Base-by-base conservation (phyloP, 2,113 vertebrate species). In the Menidia beryllina region DNA sequence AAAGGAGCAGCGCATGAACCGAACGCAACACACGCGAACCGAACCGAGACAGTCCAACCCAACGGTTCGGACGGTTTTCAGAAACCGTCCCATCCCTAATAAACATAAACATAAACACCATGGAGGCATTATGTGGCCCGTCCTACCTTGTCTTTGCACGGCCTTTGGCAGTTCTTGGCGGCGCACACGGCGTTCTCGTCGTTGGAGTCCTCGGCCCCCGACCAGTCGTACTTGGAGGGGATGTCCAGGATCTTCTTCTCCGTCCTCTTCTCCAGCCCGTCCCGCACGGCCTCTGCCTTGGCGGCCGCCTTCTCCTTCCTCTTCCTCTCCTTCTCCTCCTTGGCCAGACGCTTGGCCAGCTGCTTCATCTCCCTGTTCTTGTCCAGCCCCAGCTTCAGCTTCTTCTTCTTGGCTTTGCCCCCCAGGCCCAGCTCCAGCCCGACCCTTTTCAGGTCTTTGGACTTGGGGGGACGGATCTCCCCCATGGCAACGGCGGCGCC, bases 161-260 rank as follows among this genome's bases (percentile, higher is more conserved):
- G 98, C 47, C 97, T 92, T 71, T 98, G 97, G 86, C 98, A 99
- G 93, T 96, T 97, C 69, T 97, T 96, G 2, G 97, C 94, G 0
- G 98, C 97, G 10, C 98, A 99, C 3, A 99, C 96, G 0, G 98
- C 98, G 0, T 99, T 99, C 86, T 99, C 98, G 0, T 99, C 98
- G 21, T 99, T 98, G 0, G 98, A 99, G 55, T 99, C 98, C 23
- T 99, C 98, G 0, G 98, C 98, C 30, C 97, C 98, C 0, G 98
- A 99, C 98, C 98, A 99, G 82, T 99, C 98, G 0, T 99, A 99
- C 78, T 98, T 99, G 0, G 98, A 98, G 12, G 98, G 98, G 77
- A 99, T 99, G 86, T 99, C 97, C 24, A 99, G 91, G 54, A 98
- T 94, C 75, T 99, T 99, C 88, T 95, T 97, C 90, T 98, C 97